Conservation (phyloP, 1,140 invertebrate species). For the Varroa destructor region DNA sequence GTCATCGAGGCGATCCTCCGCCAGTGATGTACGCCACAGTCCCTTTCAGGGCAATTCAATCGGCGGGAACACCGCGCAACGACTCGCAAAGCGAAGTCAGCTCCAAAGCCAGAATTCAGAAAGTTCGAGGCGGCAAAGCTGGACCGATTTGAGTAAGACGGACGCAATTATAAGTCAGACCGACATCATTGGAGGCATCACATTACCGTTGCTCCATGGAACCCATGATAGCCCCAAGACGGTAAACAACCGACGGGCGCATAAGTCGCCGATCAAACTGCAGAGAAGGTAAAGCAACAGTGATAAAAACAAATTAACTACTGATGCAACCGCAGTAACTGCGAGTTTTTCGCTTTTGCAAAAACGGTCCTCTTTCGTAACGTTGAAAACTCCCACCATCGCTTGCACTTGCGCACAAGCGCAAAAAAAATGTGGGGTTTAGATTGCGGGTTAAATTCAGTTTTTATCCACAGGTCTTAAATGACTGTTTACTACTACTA, state of each 20-base stretch:
- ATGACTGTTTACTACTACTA: too few relatives aligned
- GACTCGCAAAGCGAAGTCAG: conserved; percentile 4
- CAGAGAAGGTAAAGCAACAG: conserved; percentile 7
- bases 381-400: too few relatives aligned
- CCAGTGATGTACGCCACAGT: conserved; percentile 24
- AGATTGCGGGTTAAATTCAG: too few relatives aligned
- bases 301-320: not conserved
- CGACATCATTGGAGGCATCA: not conserved
- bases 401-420: too few relatives aligned
- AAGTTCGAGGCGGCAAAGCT: conserved; percentile 24
- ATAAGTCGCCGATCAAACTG: conserved; percentile 22
- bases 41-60: conserved; percentile 17
- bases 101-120: conserved; percentile 2
- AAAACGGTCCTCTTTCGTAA: too few relatives aligned
- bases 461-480: too few relatives aligned
- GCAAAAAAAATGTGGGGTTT: too few relatives aligned
- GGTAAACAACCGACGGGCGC: not conserved
- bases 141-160: conserved; percentile 11
- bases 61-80: conserved; percentile 13
- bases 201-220: not conserved
- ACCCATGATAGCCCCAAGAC: not conserved
- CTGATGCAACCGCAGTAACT: not conserved
- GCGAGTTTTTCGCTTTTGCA: too few relatives aligned
- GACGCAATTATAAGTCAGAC: not conserved
- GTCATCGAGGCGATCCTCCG: conserved; percentile 21